Evolutionary conservation across 2,888 invertebrate species (phyloP).

Genomic region (Lochmaea capreae): DNA sequence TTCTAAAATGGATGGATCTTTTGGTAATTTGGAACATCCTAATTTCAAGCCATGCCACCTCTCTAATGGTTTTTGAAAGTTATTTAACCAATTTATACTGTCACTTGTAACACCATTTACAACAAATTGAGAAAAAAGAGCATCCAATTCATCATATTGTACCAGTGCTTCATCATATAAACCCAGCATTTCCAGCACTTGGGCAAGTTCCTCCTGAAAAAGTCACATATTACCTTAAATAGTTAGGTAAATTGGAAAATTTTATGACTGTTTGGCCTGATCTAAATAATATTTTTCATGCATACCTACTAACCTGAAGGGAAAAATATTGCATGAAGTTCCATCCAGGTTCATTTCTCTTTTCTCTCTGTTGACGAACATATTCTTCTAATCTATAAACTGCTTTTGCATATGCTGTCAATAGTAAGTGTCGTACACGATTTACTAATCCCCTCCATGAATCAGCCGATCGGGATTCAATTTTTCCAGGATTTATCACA

Average conservation of each 20-base stretch:
- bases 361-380: conserved; percentile 89
- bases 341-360: conserved; percentile 91
- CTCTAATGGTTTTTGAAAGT: conserved; percentile 83
- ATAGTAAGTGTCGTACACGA: conserved; percentile 83
- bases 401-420: conserved; percentile 88
- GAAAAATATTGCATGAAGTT: conserved; percentile 95
- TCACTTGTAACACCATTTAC: conserved; percentile 86
- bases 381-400: conserved; percentile 89
- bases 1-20: conserved; percentile 81
- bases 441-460: conserved; percentile 89
- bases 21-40: conserved; percentile 73
- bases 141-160: conserved; percentile 97
- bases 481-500: conserved; percentile 90
- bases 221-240: neutral
- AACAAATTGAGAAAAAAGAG: conserved; percentile 95
- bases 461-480: conserved; percentile 89
- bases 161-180: conserved; percentile 94
- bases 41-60: conserved; percentile 86
- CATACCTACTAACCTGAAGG: conserved; percentile 74
- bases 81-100: conserved; percentile 83
- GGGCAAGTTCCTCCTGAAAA: conserved; percentile 93
- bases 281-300: conserved; percentile 13
- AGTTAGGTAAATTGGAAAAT: neutral
- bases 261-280: neutral
- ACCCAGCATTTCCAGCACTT: conserved; percentile 93